Conservation (phyloP, 1,140 invertebrate species). For the Heliconius hermathena region DNA sequence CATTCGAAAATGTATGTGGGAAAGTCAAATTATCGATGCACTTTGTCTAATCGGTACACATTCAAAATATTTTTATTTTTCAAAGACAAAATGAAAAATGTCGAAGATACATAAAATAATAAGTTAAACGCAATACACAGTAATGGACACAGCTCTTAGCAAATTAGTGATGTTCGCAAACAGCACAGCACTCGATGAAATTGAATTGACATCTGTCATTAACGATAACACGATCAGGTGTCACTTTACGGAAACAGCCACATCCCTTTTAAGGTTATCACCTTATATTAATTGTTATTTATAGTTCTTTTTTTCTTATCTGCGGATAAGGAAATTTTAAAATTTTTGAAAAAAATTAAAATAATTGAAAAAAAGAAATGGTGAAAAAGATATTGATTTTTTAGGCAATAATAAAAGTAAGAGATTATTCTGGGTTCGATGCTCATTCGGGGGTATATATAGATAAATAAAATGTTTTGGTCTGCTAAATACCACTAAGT, state of each 20-base stretch:
- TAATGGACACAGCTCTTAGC: constrained; percentile 44
- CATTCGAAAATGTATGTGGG: too few species aligned
- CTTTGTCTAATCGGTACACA: too few species aligned
- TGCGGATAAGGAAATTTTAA: background rate
- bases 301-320: constrained; percentile 9
- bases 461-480: too few species aligned
- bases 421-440: too few species aligned
- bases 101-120: background rate
- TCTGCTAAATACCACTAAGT: too few species aligned
- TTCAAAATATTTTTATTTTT: background rate
- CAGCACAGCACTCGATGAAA: constrained; percentile 54
- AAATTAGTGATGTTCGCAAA: constrained; percentile 59
- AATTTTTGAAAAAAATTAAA: too few species aligned
- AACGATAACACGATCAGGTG: constrained; percentile 32
- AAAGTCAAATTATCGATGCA: too few species aligned
- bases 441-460: too few species aligned
- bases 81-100: background rate
- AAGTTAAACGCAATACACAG: constrained; percentile 2
- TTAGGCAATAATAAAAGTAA: too few species aligned
- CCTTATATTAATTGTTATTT: constrained; percentile 13
- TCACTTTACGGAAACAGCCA: constrained; percentile 24
- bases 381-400: too few species aligned
- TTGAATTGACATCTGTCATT: constrained; percentile 58
- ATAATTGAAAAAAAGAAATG: too few species aligned
- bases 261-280: constrained; percentile 11